Conservation (phyloP, 2,888 invertebrate genomes). For the Mesopsocus fuscifrons region DNA sequence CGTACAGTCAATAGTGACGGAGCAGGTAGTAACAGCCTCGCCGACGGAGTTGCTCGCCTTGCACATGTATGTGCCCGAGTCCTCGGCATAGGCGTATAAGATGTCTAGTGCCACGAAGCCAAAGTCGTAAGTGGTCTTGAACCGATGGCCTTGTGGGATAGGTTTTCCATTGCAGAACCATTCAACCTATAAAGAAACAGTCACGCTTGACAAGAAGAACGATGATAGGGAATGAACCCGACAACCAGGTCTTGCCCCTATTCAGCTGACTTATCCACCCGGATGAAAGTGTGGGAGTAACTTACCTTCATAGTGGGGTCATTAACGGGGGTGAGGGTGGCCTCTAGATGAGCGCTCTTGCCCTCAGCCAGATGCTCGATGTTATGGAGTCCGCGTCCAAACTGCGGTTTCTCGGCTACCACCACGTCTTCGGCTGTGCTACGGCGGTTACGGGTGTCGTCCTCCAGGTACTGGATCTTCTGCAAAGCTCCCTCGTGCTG, state of each 20-base stretch:
- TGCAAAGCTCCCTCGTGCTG: constrained; percentile 84
- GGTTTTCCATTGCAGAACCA: constrained; percentile 95
- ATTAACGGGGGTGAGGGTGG: constrained; percentile 88
- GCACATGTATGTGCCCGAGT: constrained; percentile 93
- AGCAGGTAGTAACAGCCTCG: constrained; percentile 85
- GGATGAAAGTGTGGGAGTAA: no score
- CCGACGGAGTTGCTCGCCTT: constrained; percentile 88
- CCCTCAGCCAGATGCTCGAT: constrained; percentile 71
- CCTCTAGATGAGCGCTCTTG: constrained; percentile 75
- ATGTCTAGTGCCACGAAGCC: constrained; percentile 95
- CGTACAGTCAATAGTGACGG: constrained; percentile 68
- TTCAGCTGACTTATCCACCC: no score
- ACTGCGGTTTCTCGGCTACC: constrained; percentile 70
- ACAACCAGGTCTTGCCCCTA: no score
- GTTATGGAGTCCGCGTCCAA: constrained; percentile 72
- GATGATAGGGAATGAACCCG: no score
- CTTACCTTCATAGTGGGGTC: constrained; percentile 80
- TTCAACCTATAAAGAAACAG: constrained; percentile 45
- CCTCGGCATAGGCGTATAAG: constrained; percentile 90
- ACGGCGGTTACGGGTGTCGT: constrained; percentile 56
- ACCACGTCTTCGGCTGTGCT: constrained; percentile 52
- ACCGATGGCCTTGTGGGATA: constrained; percentile 82
- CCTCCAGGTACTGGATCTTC: constrained; percentile 83
- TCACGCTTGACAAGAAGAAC: no score
- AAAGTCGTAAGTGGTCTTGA: constrained; percentile 92